Base-by-base conservation (phyloP, 2,888 invertebrate species). In the Melanostoma scalare region DNA sequence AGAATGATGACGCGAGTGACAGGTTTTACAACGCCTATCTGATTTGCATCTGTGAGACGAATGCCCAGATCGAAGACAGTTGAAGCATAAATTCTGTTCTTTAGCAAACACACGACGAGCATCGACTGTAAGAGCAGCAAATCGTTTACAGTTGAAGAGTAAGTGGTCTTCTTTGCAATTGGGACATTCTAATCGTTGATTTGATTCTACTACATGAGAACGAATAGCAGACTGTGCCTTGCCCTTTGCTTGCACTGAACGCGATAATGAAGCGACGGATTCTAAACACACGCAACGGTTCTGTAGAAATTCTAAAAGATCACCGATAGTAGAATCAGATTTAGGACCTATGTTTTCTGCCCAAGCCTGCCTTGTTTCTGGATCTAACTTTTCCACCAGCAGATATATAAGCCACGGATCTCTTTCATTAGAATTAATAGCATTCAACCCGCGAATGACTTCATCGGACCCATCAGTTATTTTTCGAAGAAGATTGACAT, bases 401-500 rank as follows among this genome's bases (percentile, higher is more conserved):
- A 73, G 33, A 8, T 74, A 38, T 4, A 71, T 71, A 6, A 79
- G 36, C 79, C 73, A 72, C 20, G 73, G 69, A 60, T 82, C 76
- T 6, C 76, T 60, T 30, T 42, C 20, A n/a, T 75, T 63, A 5
- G 48, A 36, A 31, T 48, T 40, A 1, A 79, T 48, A 3, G 69
- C 72, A 63, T 63, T 42, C 4, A 79, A 63, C 5, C 72, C 75
- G 2, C 78, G 31, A 4, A 77, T 80, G 0, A 68, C 73, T 42
- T 77, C 72, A 50, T 77, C 73, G 6, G 82, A 75, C 40, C 75
- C 73, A 33, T 85, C 79, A 2, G 75, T 44, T 5, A 77, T 74
- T 65, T 77, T 69, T 1, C 74, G 58, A 8, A 85, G 44, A 6
- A 52, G 8, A 6, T 6, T 2, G 35, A 58, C 74, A 38, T 78